Base-by-base conservation (phyloP, 2,113 vertebrate genomes). In the Callionymus lyra region DNA sequence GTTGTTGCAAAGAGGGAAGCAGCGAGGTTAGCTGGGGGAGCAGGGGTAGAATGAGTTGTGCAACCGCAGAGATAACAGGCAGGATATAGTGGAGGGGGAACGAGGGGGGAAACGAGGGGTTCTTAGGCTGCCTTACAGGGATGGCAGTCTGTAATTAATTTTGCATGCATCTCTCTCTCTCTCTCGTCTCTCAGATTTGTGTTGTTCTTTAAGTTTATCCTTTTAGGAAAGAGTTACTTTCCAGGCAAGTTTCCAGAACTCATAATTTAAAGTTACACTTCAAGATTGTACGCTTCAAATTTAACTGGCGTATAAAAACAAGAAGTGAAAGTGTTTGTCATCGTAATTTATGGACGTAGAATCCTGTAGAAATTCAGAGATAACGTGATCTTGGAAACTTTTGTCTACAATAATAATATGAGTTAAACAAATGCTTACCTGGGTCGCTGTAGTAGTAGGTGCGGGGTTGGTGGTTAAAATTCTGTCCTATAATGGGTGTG, bases 141-240 rank as follows among this genome's bases (percentile, higher is more conserved):
- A 65, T 53, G 60, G 53, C 49, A 55, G 59, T 59, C 69, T 70
- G 49, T 72, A 74, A 84, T 79, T 78, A 71, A 81, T 82, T 85
- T 80, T 75, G 55, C 66, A 76, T 74, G 73, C 49, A 44, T 79
- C 63, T 59, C 45, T 58, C 59, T 63, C 61, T 79, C 63, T 59
- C 45, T 58, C 59, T 63, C 61, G 54, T 32, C 51, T 47, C 48
- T 62, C 39, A 34, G 53, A 32, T 71, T 73, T 68, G 56, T 78
- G 76, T 75, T 76, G 58, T 62, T 71, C 38, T 9, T 71, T 57
- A 75, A 67, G 59, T 54, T 42, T 36, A 46, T 50, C 59, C 59
- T 63, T 78, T 82, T 46, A 66, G 68, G 55, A 83, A 75, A 60
- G 41, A 31, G 1, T 36, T 40, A 41, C 21, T 65, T 63, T 63